Conservation (phyloP, 2,113 vertebrate species). For the Rhodinocichla rosea region DNA sequence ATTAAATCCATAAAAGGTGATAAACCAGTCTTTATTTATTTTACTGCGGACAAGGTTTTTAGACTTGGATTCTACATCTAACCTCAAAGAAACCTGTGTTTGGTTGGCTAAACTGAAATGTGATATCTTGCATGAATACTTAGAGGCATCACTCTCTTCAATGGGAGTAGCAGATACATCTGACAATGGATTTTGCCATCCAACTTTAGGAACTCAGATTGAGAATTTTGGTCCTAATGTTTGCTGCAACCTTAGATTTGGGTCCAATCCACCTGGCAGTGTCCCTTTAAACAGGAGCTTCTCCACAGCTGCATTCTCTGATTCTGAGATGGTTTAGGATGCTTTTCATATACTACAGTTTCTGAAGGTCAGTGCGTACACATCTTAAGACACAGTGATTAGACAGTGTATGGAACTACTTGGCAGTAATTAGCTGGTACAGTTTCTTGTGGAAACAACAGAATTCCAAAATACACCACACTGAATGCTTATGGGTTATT, state of each 20-base stretch:
- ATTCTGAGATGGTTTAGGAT: slow-evolving; percentile 29
- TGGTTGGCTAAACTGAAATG: neutral
- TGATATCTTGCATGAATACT: neutral
- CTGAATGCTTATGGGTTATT: slow-evolving; percentile 60
- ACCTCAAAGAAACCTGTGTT: neutral
- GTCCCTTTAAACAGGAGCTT: slow-evolving; percentile 3
- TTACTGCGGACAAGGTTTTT: neutral
- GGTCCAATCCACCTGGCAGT: neutral
- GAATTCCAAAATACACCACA: slow-evolving; percentile 62
- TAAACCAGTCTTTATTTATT: neutral
- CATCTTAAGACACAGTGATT: slow-evolving; percentile 61
- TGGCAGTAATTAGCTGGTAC: slow-evolving; percentile 73
- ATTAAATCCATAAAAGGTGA: neutral
- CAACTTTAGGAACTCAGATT: neutral
- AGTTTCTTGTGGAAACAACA: slow-evolving; percentile 64
- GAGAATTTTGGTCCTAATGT: neutral
- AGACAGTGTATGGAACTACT: slow-evolving; percentile 63
- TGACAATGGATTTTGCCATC: neutral
- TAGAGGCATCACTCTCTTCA: neutral
- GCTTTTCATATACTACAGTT: slow-evolving; percentile 33
- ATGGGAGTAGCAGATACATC: neutral
- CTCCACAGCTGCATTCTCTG: neutral
- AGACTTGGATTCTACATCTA: neutral
- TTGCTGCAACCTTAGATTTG: neutral
- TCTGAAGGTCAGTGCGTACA: slow-evolving; percentile 51